These are phyloP conservation scores for Acropternis orthonyx DNA, from an alignment of 2,797 vertebrate species.

Conservation along the genomic window DNA sequence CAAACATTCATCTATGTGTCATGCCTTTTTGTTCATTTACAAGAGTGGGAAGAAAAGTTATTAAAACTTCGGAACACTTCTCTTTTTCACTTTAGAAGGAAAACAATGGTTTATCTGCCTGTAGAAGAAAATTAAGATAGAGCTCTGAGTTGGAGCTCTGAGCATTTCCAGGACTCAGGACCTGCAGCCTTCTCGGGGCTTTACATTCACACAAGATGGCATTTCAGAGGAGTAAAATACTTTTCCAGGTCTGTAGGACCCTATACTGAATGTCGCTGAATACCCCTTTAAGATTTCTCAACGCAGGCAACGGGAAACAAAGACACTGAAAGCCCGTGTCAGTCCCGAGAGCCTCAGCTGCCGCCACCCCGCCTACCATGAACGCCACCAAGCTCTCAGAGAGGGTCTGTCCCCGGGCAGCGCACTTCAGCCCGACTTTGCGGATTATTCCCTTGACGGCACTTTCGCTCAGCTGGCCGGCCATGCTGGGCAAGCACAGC, in stretches of 20 bases:
- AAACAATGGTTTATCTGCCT: background rate
- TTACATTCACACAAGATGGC: background rate
- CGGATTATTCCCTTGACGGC: conserved; percentile 83
- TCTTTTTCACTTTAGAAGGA: background rate
- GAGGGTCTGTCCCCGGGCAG: conserved; percentile 70
- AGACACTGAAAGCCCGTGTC: background rate
- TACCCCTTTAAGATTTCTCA: background rate
- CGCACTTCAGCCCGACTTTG: conserved; percentile 79
- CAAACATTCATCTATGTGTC: background rate
- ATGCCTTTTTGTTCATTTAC: background rate
- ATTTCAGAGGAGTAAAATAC: background rate
- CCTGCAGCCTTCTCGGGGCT: background rate
- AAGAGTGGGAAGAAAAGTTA: background rate
- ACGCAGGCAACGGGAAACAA: fast-evolving
- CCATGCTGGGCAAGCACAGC: conserved; percentile 72
- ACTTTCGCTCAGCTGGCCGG: conserved; percentile 69
- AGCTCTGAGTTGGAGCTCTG: background rate
- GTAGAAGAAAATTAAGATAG: background rate
- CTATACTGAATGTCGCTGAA: background rate
- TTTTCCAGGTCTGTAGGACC: background rate
- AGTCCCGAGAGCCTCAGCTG: background rate
- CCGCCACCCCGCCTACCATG: conserved; percentile 77
- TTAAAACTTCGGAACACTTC: background rate
- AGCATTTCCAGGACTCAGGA: background rate
- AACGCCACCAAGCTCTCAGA: conserved; percentile 85